Base-by-base conservation (phyloP, 2,113 vertebrate species). In the Labrus mixtus region DNA sequence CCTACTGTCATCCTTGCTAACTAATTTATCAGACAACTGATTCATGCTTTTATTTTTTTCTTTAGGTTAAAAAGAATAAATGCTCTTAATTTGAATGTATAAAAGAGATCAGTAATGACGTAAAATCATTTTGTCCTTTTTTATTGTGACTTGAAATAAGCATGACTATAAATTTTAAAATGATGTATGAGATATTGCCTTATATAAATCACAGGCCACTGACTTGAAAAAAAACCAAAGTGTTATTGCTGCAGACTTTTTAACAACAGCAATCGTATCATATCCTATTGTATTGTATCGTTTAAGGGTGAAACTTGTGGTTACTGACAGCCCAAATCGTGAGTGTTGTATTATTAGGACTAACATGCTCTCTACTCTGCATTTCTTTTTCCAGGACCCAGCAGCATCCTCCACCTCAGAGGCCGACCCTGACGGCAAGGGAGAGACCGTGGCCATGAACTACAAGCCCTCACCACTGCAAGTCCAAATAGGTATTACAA, bases 401-500 rank as follows among this genome's bases (percentile, higher is more conserved):
- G 92, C 96, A 23, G 96, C 95, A 9, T 91, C 96, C 23, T 95
- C 97, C 36, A 95, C 96, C 89, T 96, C 95, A 33, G 96, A 97
- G 87, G 92, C 91, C 63, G 96, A 96, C 86, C 91, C 96, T 37
- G 96, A 96, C 56, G 90, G 93, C 0, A 95, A 97, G 91, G 95
- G 95, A 66, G 97, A 99, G 93, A 96, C 95, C 37, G 95, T 98
- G 93, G 93, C 96, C 90, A 95, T 98, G 93, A 99, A 96, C 95
- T 99, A 98, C 93, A 98, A 98, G 90, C 97, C 97, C 33, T 98
- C 97, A 43, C 96, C 96, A 3, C 96, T 99, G 76, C 97, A 99
- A 90, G 96, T 97, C 87, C 98, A 98, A 91, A 95, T 99, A 93
- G 97, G 97, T 99, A 94, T 75, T 25, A 4, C 2, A 50, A 25